Evolutionary conservation across 2,113 vertebrate species (phyloP), one percentile per base, ranked within the genome.

Genomic region (Pavo muticus): DNA sequence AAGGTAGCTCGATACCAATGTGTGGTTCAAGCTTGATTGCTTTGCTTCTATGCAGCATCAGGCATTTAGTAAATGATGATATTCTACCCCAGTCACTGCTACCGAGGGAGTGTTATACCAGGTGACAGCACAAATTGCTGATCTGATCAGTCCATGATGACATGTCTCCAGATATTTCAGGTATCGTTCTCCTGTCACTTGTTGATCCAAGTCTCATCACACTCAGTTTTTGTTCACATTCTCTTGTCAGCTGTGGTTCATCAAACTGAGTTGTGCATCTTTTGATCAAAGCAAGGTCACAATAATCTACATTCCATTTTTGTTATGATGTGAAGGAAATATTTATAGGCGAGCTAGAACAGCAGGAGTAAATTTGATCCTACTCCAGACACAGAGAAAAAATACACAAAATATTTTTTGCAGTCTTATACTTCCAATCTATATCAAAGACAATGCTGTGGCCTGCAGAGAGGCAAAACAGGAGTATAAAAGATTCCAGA

Each of bases 51-150:
- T 37, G 18, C 30, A 64, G 24, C 12, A 7, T 64, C 47, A 37
- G 25, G 44, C 27, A 45, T 32, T 25, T 56, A 56, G 45, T 3
- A 35, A 61, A 35, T 1, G 2, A 27, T 52, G 30, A 42, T 80
- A 7, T 44, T 44, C 6, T 15, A 20, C 10, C 14, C 10, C 2
- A 6, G 25, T 40, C 0, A 1, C 10, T 61, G 7, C 29, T 35
- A 35, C 45, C 6, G 27, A 18, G 57, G 19, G n/a, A n/a, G 59
- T 60, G 21, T 60, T 60, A 37, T 21, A 60, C n/a, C n/a, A 21
- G 13, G n/a, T 37, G 59, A 37, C 59, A 60, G 59, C 21, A 24
- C 12, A 37, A 13, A 35, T 24, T 37, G n/a, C 12, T 24, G n/a
- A 37, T 37, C 21, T 24, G n/a, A 37, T 37, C 59, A 37, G 20